These are phyloP conservation scores for Sisyra nigra DNA, from an alignment of 2,888 invertebrate genomes.

Conservation along the genomic window DNA sequence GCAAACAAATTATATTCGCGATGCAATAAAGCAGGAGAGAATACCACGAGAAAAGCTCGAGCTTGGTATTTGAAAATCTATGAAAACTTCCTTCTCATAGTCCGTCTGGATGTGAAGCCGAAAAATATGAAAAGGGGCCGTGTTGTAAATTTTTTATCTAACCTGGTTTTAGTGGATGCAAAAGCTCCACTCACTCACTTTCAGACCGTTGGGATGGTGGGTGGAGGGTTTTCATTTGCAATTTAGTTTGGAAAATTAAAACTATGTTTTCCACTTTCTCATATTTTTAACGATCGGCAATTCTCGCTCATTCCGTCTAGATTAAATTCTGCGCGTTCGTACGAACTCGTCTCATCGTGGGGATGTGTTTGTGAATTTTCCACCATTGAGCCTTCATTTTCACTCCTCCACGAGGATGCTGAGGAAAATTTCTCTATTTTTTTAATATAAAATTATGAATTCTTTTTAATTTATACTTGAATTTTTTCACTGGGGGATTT, in stretches of 20 bases:
- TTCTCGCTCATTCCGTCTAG: constrained; percentile 12
- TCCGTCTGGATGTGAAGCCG: too few species aligned
- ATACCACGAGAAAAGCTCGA: too few species aligned
- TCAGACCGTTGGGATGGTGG: too few species aligned
- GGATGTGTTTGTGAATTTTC: too few species aligned
- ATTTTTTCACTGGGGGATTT: too few species aligned
- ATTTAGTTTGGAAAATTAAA: constrained; percentile 2
- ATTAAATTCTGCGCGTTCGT: constrained; percentile 15
- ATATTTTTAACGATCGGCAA: constrained; percentile 13
- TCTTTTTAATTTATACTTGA: background rate
- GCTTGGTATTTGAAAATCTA: too few species aligned
- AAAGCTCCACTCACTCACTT: background rate
- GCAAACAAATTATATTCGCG: too few species aligned
- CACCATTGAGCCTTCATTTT: constrained; percentile 10
- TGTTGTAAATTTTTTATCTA: too few species aligned
- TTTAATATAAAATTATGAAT: background rate
- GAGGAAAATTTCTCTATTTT: background rate
- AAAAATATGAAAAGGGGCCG: too few species aligned
- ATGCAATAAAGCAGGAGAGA: too few species aligned
- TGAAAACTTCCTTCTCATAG: too few species aligned
- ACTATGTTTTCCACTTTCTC: constrained; percentile 11
- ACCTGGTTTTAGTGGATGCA: background rate
- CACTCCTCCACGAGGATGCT: background rate
- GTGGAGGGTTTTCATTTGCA: too few species aligned
- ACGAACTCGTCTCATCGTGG: constrained; percentile 12